phyloP scores from a whole-genome alignment of 2,888 invertebrate genomes.

The Drosophila demipolita region DNA sequence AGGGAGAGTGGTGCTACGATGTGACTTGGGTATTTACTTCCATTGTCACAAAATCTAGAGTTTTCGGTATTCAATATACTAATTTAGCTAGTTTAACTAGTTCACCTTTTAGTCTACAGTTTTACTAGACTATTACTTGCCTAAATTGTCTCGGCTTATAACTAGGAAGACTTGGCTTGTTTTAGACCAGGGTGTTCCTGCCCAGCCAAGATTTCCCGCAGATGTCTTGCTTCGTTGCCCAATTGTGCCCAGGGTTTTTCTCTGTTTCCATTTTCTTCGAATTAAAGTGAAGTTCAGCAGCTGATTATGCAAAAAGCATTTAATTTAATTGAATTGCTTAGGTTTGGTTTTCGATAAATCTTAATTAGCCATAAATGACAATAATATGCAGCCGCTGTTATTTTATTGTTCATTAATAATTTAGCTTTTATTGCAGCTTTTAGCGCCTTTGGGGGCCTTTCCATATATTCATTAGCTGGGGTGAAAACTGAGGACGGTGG shows the following conservation, averaged over 20 bases:
- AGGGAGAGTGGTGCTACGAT: neutral
- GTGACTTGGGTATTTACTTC: neutral
- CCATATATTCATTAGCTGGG: constrained; percentile 1
- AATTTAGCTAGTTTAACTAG: neutral
- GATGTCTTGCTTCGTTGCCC: neutral
- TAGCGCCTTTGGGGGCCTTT: constrained; percentile 2
- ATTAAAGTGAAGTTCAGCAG: neutral
- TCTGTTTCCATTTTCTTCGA: neutral
- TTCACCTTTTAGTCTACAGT: too few species aligned
- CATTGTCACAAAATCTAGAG: neutral
- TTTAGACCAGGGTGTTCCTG: neutral
- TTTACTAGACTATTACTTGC: neutral
- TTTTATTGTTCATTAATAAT: constrained; percentile 8
- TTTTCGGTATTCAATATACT: neutral
- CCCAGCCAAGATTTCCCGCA: neutral
- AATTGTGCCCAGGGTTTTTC: neutral
- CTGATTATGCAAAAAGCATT: neutral
- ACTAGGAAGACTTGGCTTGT: neutral
- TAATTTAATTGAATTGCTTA: neutral
- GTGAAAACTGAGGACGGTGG: constrained; percentile 27
- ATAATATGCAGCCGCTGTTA: neutral
- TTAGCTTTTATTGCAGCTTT: constrained; percentile 1
- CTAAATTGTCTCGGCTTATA: neutral
- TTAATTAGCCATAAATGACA: neutral
- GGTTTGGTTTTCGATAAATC: neutral